A percentile compares a stretch with the other conserved stretches of the same genome.
Evolutionary conservation across 2,797 vertebrate genomes (phyloP).

Genomic region (Notamacropus eugenii): DNA sequence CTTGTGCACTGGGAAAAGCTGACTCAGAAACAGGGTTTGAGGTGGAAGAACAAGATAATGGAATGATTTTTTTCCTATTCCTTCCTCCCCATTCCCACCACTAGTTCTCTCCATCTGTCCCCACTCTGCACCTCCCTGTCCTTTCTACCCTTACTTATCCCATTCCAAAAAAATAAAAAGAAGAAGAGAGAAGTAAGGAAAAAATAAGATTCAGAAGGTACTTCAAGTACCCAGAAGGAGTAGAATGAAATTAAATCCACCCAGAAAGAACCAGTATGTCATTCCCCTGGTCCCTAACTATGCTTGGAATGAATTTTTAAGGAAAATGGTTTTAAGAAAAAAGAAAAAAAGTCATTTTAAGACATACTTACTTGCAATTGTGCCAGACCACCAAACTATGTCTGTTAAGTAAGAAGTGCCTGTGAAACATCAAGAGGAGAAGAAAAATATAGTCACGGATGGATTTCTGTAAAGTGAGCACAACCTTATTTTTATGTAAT

Average conservation of each 20-base stretch:
- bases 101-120: not conserved
- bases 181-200: not conserved
- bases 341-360: not conserved
- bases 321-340: not conserved
- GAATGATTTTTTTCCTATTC: not conserved
- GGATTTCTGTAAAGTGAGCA: not conserved
- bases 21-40: not conserved
- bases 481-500: not conserved
- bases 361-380: conserved; percentile 92
- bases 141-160: not conserved
- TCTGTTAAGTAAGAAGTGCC: conserved; percentile 93
- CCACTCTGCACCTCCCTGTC: not conserved
- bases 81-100: not conserved
- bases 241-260: not conserved
- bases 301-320: not conserved
- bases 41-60: not conserved
- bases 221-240: not conserved
- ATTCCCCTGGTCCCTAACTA: too few relatives aligned
- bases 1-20: not conserved
- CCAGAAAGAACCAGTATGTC: not conserved
- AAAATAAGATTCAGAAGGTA: not conserved
- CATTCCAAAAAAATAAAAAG: not conserved
- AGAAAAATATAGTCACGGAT: conserved; percentile 36
- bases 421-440: conserved; percentile 77
- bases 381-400: conserved; percentile 96